phyloP scores from a whole-genome alignment of 2,113 vertebrate species.

The Ictidomys tridecemlineatus region DNA sequence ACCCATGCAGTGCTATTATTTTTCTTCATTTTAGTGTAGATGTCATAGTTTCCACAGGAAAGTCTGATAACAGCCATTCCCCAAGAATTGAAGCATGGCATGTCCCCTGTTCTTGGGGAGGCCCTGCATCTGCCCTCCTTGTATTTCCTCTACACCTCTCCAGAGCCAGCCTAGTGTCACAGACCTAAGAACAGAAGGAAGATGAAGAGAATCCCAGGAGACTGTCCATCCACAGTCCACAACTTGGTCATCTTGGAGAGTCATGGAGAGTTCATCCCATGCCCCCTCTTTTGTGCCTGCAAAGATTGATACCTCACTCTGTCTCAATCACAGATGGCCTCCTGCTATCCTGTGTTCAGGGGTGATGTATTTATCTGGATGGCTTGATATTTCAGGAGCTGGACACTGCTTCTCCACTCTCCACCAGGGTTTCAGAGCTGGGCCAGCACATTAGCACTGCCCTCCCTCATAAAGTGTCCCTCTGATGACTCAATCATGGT shows the following conservation, averaged over 20 bases:
- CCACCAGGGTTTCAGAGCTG: background rate
- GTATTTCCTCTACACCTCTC: background rate
- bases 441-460: background rate
- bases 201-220: background rate
- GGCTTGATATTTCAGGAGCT: conserved; percentile 82
- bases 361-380: conserved; percentile 83
- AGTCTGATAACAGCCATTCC: background rate
- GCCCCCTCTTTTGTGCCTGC: conserved; percentile 23
- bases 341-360: conserved; percentile 66
- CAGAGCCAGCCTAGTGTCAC: background rate
- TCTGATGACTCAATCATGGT: background rate
- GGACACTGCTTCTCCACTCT: conserved; percentile 77
- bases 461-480: background rate
- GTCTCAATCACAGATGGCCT: conserved; percentile 69
- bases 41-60: background rate
- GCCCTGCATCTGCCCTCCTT: background rate
- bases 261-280: background rate
- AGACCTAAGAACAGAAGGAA: background rate
- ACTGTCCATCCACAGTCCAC: fast-evolving
- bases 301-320: background rate
- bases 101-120: background rate
- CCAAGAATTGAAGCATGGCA: background rate
- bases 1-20: background rate
- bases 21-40: background rate
- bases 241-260: background rate